phyloP scores from a whole-genome alignment of 2,888 invertebrate species.

The Yponomeuta evonymella region DNA sequence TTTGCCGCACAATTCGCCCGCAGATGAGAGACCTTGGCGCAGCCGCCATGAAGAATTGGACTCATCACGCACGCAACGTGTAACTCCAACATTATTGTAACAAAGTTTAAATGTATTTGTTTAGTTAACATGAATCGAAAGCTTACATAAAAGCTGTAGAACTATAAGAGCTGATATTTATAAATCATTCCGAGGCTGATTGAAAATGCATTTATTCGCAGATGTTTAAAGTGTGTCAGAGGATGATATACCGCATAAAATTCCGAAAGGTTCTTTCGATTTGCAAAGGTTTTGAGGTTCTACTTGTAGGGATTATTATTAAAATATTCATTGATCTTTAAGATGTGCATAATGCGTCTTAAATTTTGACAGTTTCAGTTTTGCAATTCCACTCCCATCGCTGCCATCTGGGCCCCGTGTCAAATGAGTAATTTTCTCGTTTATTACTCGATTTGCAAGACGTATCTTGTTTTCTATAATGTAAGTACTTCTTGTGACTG shows the following conservation, averaged over 20 bases:
- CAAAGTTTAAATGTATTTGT: not conserved
- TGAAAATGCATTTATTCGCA: constrained; percentile 8
- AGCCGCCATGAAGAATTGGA: constrained; percentile 39
- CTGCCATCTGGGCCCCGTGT: constrained; percentile 3
- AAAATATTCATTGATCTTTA: constrained; percentile 10
- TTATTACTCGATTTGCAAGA: constrained; percentile 1
- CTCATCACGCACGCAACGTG: constrained; percentile 34
- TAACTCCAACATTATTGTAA: constrained; percentile 18
- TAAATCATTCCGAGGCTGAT: not conserved
- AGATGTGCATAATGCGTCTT: constrained; percentile 6
- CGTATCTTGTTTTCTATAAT: not conserved
- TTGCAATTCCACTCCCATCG: not conserved
- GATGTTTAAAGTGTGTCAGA: constrained; percentile 1
- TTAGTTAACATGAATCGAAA: no score
- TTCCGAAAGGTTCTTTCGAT: not conserved
- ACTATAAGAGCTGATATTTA: not conserved
- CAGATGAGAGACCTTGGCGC: constrained; percentile 39
- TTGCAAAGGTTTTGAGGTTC: constrained; percentile 10
- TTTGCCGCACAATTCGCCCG: not conserved
- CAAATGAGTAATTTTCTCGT: constrained; percentile 12
- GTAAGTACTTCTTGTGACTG: not conserved
- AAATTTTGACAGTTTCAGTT: not conserved
- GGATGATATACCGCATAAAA: constrained; percentile 1
- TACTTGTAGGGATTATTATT: not conserved
- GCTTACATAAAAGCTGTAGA: no score